phyloP scores from a whole-genome alignment of 1,140 invertebrate genomes.

The Caenorhabditis briggsae region DNA sequence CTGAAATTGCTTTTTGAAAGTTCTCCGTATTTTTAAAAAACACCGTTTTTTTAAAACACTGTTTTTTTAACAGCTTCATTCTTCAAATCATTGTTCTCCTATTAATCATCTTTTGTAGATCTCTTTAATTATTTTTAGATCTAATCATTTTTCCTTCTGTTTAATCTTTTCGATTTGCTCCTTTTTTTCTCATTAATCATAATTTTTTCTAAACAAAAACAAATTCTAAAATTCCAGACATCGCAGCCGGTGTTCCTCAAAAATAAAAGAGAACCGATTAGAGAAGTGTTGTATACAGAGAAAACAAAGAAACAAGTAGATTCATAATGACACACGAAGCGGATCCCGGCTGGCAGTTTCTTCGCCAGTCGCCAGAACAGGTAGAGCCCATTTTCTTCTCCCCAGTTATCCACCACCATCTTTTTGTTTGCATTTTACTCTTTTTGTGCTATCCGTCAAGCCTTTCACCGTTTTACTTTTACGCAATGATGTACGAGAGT shows the following conservation, averaged over 20 bases:
- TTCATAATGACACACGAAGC: constrained; percentile 58
- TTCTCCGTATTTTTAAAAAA: no score
- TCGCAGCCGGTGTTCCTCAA: constrained; percentile 42
- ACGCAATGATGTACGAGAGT: constrained; percentile 26
- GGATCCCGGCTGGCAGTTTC: constrained; percentile 77
- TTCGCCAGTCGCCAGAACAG: constrained; percentile 75
- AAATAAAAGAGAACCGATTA: constrained; percentile 18
- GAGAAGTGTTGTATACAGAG: neutral
- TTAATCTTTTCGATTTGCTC: no score
- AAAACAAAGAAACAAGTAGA: constrained; percentile 41
- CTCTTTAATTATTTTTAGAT: no score
- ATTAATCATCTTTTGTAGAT: no score
- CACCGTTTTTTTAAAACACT: no score
- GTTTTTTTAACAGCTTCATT: no score
- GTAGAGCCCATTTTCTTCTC: constrained; percentile 56
- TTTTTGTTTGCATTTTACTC: constrained; percentile 45
- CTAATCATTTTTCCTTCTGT: no score
- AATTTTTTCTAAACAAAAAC: neutral
- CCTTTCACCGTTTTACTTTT: neutral
- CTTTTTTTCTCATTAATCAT: neutral
- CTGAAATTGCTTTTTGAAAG: no score
- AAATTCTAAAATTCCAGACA: neutral
- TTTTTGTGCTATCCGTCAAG: neutral
- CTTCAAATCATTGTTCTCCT: no score
- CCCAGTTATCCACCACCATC: neutral